Conservation (phyloP, 1,140 invertebrate species). For the Drosophila ercepeae region DNA sequence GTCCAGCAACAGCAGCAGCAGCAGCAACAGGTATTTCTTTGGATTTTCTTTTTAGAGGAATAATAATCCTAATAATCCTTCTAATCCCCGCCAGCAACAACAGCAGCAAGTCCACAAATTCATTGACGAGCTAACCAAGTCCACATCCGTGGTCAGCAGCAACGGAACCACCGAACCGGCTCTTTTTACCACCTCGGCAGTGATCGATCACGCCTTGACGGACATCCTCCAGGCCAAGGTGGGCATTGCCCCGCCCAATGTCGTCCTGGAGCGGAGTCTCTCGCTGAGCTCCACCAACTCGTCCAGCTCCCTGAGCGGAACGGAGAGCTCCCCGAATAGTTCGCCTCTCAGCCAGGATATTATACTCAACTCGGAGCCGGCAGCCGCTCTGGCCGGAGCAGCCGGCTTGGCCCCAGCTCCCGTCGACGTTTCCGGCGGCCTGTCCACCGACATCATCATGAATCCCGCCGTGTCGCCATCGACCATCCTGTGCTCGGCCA, state of each 20-base stretch:
- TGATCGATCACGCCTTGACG: conserved; percentile 70
- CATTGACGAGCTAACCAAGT: conserved; percentile 75
- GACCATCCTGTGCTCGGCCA: conserved; percentile 83
- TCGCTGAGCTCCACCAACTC: conserved; percentile 67
- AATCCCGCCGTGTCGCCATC: conserved; percentile 87
- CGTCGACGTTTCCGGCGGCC: conserved; percentile 73
- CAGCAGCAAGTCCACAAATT: conserved; percentile 72
- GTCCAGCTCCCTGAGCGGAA: conserved; percentile 46
- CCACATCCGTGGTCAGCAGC: conserved; percentile 62
- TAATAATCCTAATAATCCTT: too few relatives aligned
- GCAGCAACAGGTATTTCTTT: neutral
- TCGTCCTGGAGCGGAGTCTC: conserved; percentile 65
- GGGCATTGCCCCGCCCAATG: conserved; percentile 38
- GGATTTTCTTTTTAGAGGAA: too few relatives aligned
- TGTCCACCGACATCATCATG: conserved; percentile 86
- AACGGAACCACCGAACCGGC: conserved; percentile 62
- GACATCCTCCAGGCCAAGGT: conserved; percentile 71
- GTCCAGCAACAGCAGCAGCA: neutral
- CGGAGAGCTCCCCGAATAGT: conserved; percentile 62
- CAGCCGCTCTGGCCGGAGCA: conserved; percentile 53
- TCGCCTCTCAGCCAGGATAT: conserved; percentile 83
- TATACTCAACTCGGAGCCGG: conserved; percentile 81
- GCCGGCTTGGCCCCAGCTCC: conserved; percentile 27
- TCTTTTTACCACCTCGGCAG: conserved; percentile 51
- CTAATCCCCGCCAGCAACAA: conserved; percentile 40